A percentile compares a stretch with the other conserved stretches of the same genome.
Conservation (phyloP, 2,888 invertebrate species). For the Keiferia lycopersicella region DNA sequence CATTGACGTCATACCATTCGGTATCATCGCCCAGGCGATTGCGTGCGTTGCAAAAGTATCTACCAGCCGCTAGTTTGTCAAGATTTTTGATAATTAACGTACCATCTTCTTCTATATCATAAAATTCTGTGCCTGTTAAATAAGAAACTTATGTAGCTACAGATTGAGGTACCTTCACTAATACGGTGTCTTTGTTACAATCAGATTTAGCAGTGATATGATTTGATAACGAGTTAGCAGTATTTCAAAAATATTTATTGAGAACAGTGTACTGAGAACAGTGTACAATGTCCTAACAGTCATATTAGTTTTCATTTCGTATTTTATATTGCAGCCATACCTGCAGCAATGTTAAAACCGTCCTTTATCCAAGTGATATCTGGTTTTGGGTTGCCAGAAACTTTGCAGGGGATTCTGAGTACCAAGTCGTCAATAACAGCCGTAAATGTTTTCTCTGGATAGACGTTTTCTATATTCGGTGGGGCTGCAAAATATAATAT, state of each 20-base stretch:
- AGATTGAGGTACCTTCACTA: too few relatives aligned
- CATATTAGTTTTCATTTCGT: too few relatives aligned
- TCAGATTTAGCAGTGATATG: too few relatives aligned
- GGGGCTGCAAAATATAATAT: conserved; percentile 40
- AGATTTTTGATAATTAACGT: conserved; percentile 52
- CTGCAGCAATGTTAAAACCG: conserved; percentile 42
- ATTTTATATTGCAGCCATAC: too few relatives aligned
- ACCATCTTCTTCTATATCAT: conserved; percentile 48
- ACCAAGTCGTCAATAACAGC: conserved; percentile 45
- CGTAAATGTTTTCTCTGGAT: conserved; percentile 28
- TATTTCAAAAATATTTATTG: too few relatives aligned
- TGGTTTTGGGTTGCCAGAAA: conserved; percentile 53
- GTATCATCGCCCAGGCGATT: conserved; percentile 44
- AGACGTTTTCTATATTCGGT: conserved; percentile 41
- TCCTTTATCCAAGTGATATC: conserved; percentile 46
- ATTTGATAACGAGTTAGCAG: too few relatives aligned
- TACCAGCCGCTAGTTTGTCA: conserved; percentile 38
- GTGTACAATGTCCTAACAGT: too few relatives aligned
- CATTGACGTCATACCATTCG: conserved; percentile 42
- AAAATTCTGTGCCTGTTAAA: conserved; percentile 51
- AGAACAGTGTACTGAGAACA: too few relatives aligned
- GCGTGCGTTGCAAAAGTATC: conserved; percentile 49
- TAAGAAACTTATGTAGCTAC: not conserved
- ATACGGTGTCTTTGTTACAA: too few relatives aligned
- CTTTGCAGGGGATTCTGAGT: conserved; percentile 48